Conservation (phyloP, 2,113 vertebrate genomes). For the Amia ocellicauda region DNA sequence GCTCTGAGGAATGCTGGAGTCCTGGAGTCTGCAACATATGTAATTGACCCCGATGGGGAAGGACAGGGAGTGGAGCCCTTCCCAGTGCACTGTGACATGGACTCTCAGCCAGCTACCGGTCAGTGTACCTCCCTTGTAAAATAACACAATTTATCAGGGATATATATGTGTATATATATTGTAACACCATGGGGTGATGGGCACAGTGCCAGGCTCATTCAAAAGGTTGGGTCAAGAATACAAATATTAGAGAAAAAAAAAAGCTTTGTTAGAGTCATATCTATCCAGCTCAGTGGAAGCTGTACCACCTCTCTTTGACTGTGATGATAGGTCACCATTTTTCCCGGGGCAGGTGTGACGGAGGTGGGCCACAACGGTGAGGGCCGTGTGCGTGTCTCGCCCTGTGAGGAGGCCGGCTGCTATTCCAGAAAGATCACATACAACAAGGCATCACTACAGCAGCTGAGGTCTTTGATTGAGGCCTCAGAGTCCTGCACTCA, state of each 20-base stretch:
- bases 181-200: too few relatives aligned
- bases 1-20: conserved; percentile 29
- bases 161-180: too few relatives aligned
- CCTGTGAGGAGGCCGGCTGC: conserved; percentile 34
- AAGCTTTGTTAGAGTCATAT: too few relatives aligned
- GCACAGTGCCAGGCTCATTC: too few relatives aligned
- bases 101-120: conserved; percentile 28
- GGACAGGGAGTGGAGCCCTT: conserved; percentile 24
- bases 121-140: neutral
- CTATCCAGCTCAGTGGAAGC: too few relatives aligned
- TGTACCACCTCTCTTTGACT: too few relatives aligned
- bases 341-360: conserved; percentile 35
- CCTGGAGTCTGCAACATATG: conserved; percentile 29
- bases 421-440: conserved; percentile 30
- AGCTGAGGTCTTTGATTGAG: conserved; percentile 19
- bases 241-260: too few relatives aligned
- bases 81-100: conserved; percentile 35
- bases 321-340: too few relatives aligned
- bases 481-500: conserved; percentile 19
- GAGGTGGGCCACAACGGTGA: conserved; percentile 33
- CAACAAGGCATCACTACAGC: conserved; percentile 26
- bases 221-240: too few relatives aligned
- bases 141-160: too few relatives aligned
- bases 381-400: conserved; percentile 22
- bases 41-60: conserved; percentile 35